Evolutionary conservation across 2,113 vertebrate genomes (phyloP).

Genomic region (Rhizomys pruinosus): DNA sequence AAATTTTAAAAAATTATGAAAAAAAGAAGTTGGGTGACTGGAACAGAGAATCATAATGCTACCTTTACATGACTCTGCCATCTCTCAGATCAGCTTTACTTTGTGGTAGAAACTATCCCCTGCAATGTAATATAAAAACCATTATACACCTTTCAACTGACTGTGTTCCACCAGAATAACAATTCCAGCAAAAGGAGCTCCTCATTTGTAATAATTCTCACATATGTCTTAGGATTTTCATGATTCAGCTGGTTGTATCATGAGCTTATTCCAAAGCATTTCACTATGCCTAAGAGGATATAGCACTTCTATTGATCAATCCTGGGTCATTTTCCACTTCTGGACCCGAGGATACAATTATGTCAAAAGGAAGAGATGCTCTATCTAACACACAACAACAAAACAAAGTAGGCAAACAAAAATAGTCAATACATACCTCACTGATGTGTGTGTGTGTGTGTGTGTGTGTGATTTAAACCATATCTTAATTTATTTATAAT

Average conservation of each 20-base stretch:
- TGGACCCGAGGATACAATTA: neutral
- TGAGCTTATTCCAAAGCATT: neutral
- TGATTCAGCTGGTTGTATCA: slow-evolving; percentile 7
- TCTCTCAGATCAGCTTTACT: neutral
- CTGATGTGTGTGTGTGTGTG: neutral
- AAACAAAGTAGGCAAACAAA: neutral
- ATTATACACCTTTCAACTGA: slow-evolving; percentile 28
- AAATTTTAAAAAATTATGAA: too few species aligned
- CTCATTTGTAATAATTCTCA: slow-evolving; percentile 8
- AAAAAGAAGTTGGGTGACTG: neutral
- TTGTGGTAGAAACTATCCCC: neutral
- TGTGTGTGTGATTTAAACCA: neutral
- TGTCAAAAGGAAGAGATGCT: neutral
- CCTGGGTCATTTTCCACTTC: slow-evolving; percentile 7
- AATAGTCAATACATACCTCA: neutral
- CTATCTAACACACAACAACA: neutral
- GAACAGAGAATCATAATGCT: neutral
- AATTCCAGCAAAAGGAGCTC: neutral
- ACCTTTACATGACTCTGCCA: neutral
- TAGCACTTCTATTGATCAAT: neutral
- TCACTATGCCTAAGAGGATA: neutral
- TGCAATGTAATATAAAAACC: slow-evolving; percentile 1
- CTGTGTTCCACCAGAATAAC: slow-evolving; percentile 9
- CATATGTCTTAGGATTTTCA: neutral
- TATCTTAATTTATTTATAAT: neutral